Base-by-base conservation (phyloP, 2,888 invertebrate species). In the Lissocephala sabroskyi region DNA sequence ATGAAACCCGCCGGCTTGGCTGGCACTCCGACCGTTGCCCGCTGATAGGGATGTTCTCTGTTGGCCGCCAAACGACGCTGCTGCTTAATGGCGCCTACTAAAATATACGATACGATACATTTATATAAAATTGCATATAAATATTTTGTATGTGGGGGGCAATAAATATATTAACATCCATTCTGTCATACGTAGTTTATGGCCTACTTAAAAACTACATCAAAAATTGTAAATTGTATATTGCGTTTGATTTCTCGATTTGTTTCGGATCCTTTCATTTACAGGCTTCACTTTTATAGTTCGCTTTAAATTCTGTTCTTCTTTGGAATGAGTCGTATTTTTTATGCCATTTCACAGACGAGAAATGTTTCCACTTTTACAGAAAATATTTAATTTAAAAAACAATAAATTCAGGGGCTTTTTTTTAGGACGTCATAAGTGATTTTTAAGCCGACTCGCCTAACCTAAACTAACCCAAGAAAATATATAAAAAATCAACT, bases 1-100 rank as follows among this genome's bases (percentile, higher is more conserved):
- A 82, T 82, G 71, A 81, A 82, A 67, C 81, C 82, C 77, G 83
- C 82, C 75, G 83, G 81, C 68, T 84, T 87, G 86, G 84, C 87
- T 87, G 89, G 91, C 89, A 92, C 92, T 87, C 92, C 92, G 88
- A 81, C 80, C 67, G 79, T 67, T 62, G 95, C 93, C 90, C 96
- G 95, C 90, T 95, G 95, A 91, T 97, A 97, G 87, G 97, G 97
- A 91, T 97, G 96, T 88, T 96, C 96, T 91, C 97, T 82, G 79
- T 81, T 83, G 88, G 90, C 87, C 91, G 90, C 87, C 92, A 91
- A 89, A 92, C 93, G 92, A 94, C 93, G 93, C 89, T 89, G 89
- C 88, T 87, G 88, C 87, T 85, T 85, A 78, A 85, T 73, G 79
- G 84, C 85, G 77, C 84, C 85, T 85, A 85, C 81, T 85, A 84